Evolutionary conservation across 2,888 invertebrate genomes (phyloP).

Genomic region (Hoplodrina ambigua): DNA sequence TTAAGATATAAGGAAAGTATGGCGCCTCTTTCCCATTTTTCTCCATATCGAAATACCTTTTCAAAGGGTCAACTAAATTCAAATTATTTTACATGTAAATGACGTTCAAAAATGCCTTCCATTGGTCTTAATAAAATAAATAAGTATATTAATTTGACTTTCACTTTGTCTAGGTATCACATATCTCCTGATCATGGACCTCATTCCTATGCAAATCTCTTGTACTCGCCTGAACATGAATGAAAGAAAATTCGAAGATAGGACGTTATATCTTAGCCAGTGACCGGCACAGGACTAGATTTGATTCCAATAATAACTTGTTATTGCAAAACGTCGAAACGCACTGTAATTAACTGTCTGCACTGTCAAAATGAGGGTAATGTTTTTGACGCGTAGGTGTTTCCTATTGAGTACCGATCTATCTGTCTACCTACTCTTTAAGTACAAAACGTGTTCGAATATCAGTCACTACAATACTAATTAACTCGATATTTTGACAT

Average conservation of each 20-base stretch:
- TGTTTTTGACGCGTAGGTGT: constrained; percentile 33
- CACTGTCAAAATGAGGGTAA: constrained; percentile 24
- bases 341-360: constrained; percentile 42
- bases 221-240: background rate
- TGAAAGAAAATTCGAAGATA: background rate
- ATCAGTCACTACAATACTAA: too few relatives aligned
- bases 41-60: too few relatives aligned
- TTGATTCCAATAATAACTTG: constrained; percentile 49
- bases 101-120: too few relatives aligned
- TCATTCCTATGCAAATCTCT: background rate
- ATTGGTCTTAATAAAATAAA: too few relatives aligned
- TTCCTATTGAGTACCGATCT: background rate
- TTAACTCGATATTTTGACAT: too few relatives aligned
- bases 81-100: too few relatives aligned
- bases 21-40: too few relatives aligned
- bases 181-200: too few relatives aligned
- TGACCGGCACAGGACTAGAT: constrained; percentile 14
- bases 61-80: too few relatives aligned
- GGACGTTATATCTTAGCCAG: constrained; percentile 1
- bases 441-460: constrained; percentile 2
- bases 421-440: constrained; percentile 3
- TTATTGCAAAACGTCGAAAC: constrained; percentile 51
- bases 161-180: too few relatives aligned
- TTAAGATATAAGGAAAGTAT: too few relatives aligned
- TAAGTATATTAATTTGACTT: too few relatives aligned